Evolutionary conservation across 2,888 invertebrate species (phyloP), one percentile per base, ranked within the genome.

Genomic region (Watsonalla binaria): DNA sequence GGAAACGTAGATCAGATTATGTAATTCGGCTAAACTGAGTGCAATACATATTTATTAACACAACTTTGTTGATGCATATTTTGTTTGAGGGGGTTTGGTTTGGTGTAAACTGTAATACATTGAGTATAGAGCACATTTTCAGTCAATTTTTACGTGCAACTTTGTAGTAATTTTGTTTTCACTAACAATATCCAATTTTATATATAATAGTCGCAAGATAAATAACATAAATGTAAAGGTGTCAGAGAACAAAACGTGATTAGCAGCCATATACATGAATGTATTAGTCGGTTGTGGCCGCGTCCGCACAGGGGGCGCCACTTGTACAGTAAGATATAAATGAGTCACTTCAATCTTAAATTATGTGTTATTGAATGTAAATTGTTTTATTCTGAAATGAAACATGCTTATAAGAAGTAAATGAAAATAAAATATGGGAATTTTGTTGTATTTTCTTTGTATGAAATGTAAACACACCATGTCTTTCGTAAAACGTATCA

Each of bases 351-450:
- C 84, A 86, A 78, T 76, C 78, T 84, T 89, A 88, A 90, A 89
- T 88, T 89, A 88, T 89, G 85, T 89, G 86, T 89, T 90, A 89
- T 84, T 82, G 82, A 80, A 85, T 86, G 87, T 89, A 87, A 84
- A 89, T 86, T 88, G 89, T 90, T 89, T 89, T 87, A 84, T 87
- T 86, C 80, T 82, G 80, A 85, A 84, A 89, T 85, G 83, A 86
- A 88, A 89, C 89, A 82, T 89, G 90, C 90, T 90, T 90, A 84
- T 88, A 89, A 83, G 74, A 77, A 85, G 88, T 88, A 89, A 89
- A 89, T 82, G 87, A 90, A 87, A 89, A 89, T 89, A 88, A 88
- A 89, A 84, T 86, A 86, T 86, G 88, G 87, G 85, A 87, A 84
- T 84, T 86, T 86, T 80, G 81, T 83, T 76, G 75, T 55, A 66